Evolutionary conservation across 2,113 vertebrate genomes (phyloP), one percentile per base, ranked within the genome.

Genomic region (Microcebus murinus): DNA sequence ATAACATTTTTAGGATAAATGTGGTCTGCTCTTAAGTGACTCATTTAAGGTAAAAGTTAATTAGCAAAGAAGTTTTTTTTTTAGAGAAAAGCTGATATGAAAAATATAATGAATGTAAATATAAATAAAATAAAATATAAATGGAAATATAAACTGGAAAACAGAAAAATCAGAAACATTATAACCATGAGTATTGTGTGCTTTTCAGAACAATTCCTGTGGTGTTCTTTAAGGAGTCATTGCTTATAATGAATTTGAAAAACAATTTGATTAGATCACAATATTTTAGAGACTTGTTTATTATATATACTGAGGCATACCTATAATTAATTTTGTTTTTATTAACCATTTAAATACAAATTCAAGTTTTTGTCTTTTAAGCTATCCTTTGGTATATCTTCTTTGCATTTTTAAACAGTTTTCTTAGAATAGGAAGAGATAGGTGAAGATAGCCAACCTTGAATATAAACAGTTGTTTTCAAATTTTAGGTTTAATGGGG

Each of bases 11-110:
- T 84, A 89, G 68, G 73, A 86, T 94, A 83, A 94, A 86, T 52
- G 57, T 70, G 55, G 48, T 68, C 27, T 65, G 11, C 48, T 96
- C 12, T 92, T 87, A 90, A 90, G 31, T 76, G 57, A 34, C 57
- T 90, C 18, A 71, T 68, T 79, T 92, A 92, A 90, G 76, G 45
- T 76, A 70, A 65, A 87, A 94, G 92, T 59, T 95, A 94, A 90
- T 59, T 95, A 87, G 74, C 27, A 95, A 63, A 90, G 31, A 27
- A 17, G 2, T 87, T 31, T 81, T 92, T 92, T 61, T 63, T 63
- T 48, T 48, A 10, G 48, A 48, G 48, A 48, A 48, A 48, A 48
- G 48, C 48, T 48, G 48, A 48, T 12, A 11, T 48, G 48, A 48
- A 48, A 45, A 45, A 45, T 45, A 45, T 45, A 8, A 45, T 45